Evolutionary conservation across 2,888 invertebrate genomes (phyloP), one percentile per base, ranked within the genome.

Genomic region (Pantelozetes paolii): DNA sequence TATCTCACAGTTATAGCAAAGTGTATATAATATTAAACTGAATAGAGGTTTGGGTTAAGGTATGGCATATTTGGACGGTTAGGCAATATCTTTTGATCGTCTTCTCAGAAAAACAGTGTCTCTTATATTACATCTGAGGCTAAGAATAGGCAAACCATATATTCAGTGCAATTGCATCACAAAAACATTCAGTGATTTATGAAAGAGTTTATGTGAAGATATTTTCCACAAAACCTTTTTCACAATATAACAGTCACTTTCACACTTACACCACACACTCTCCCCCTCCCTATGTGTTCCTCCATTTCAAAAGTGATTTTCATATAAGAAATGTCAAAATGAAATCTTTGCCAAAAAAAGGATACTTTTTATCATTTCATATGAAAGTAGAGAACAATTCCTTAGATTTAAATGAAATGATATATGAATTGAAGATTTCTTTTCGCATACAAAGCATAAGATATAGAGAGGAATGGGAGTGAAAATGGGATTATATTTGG

Each of bases 271-370:
- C 26, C 23, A 62, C 62, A 32, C 23, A 54, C 26, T 8, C 18
- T n/a, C 50, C 50, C 26, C 26, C 54, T 26, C 54, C 23, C 26
- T 26, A 54, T 54, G 26, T 54, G 54, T 54, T 1, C 54, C 1
- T 26, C 20, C 26, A 54, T 54, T 54, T 26, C 54, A 62, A 36
- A 36, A 62, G 20, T 62, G 62, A 62, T 62, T 62, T 62, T 32
- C 62, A 62, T 62, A 62, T 62, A 62, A 62, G 36, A 62, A n/a
- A 23, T 32, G 59, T 62, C 62, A 62, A 62, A 62, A 62, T 62
- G n/a, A 62, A 62, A 62, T 62, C 62, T 62, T 30, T 9, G 36
- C 62, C 30, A 9, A 62, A 59, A 59, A 62, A 32, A 18, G n/a
- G n/a, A 23, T 26, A 26, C 26, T 54, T 54, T 54, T 45, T 45